Base-by-base conservation (phyloP, 2,888 invertebrate genomes). In the Phragmatobia fuliginosa region DNA sequence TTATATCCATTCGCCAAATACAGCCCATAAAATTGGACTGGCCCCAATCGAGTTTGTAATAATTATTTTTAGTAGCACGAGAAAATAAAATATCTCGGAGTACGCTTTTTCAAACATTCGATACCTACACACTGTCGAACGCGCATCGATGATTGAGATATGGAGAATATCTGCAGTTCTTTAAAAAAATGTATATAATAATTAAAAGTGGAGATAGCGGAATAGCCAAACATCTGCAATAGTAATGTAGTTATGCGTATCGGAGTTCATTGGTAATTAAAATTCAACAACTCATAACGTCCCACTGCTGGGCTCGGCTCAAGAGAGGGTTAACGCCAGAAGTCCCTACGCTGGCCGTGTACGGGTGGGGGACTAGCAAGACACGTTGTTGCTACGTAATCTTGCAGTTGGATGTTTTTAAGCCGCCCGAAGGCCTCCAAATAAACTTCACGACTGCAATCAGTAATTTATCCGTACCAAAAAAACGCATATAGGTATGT, bases 1-100 rank as follows among this genome's bases (percentile, higher is more conserved):
- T 77, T 79, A 82, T 80, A 73, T 81, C 69, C 76, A 78, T 80
- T 76, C 74, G 72, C 82, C 80, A 79, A 81, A 77, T 81, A 80
- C 82, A 80, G 76, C 62, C 70, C 80, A 82, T 74, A 80, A 76
- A 82, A 80, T 79, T 75, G 70, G 70, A 76, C 62, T 52, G 78
- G 67, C 49, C 52, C 68, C 68, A 62, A 64, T 64, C 25, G 59
- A 75, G 70, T 73, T 71, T 66, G 80, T 81, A 75, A 74, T 75
- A 73, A 79, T 76, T 81, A 81, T 81, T 82, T 81, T 82, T 81
- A 80, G 80, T 69, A 73, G 62, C 67, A 58, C 70, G 70, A 64
- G 79, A 77, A 67, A 66, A 79, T 81, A 75, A 81, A 77, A 73
- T 74, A 70, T 73, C 61, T 81, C 71, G 70, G 58, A 70, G 68